Evolutionary conservation across 2,888 invertebrate genomes (phyloP), one percentile per base, ranked within the genome.

Genomic region (Ophion obscuratus): DNA sequence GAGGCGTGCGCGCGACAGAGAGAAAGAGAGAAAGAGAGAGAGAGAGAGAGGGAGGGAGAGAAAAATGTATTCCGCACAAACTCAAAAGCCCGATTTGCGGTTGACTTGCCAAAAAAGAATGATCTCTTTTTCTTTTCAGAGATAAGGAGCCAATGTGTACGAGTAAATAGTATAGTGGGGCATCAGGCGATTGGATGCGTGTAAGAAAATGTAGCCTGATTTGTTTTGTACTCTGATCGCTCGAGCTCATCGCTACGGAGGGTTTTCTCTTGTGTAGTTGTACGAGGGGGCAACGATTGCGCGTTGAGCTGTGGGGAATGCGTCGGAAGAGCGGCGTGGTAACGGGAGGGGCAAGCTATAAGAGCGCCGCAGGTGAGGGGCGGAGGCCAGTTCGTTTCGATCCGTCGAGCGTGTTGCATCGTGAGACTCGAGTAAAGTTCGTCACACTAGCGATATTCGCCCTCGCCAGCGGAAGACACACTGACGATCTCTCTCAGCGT

Each of bases 381-480:
- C 92, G 92, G 91, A 92, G 91, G 91, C 92, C 92, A 93, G 93
- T 93, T 91, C 91, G 91, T 91, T 92, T 90, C 89, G 91, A 91
- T 91, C 89, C 84, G 88, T 86, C 88, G 88, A 88, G 74, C 40
- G 71, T 74, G 62, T 74, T 76, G 81, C 36, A 82, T 71, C 77
- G 81, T 76, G 17, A 64, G 44, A 20, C 24, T 31, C 57, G 61
- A 61, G 36, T 53, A 53, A 66, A 66, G 31, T 67, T 81, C 10
- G 27, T 40, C n/a, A n/a, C 17, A 17, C 27, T 20, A 36, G 24
- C 31, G 31, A 31, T 31, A 20, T 40, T 62, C 62, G 67, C 20
- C 80, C 67, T 73, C 61, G 53, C 71, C 71, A 73, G 59, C 68
- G 47, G 76, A 68, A 79, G 68, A 11, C 59, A 62, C 64, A 66